Conservation (phyloP, 2,888 invertebrate species). For the Macrophya alboannulata region DNA sequence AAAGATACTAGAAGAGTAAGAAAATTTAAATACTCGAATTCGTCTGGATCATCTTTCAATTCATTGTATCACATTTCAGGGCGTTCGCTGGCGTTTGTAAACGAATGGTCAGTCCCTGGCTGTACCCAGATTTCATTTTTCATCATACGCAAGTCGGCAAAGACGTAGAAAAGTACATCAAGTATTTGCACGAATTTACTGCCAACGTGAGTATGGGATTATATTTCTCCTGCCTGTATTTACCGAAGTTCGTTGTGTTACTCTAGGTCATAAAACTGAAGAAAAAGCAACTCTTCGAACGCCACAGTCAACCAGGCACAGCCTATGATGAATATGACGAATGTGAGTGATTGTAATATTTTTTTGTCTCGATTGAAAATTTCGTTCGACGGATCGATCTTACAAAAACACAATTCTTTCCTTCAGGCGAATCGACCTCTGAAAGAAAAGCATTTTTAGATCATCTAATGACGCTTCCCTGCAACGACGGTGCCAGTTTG, state of each 20-base stretch:
- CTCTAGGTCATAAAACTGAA: slow-evolving; percentile 74
- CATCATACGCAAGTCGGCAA: slow-evolving; percentile 72
- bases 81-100: slow-evolving; percentile 39
- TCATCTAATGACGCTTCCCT: slow-evolving; percentile 80
- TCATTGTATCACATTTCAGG: slow-evolving; percentile 43
- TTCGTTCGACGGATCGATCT: background rate
- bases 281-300: slow-evolving; percentile 76
- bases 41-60: background rate
- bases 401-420: background rate
- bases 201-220: slow-evolving; percentile 75
- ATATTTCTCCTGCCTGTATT: background rate
- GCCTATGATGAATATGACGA: slow-evolving; percentile 32
- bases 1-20: background rate
- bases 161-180: slow-evolving; percentile 81
- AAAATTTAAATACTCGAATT: background rate
- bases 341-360: slow-evolving; percentile 19
- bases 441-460: slow-evolving; percentile 79
- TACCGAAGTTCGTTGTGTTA: background rate
- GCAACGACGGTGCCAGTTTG: slow-evolving; percentile 80
- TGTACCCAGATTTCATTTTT: slow-evolving; percentile 58
- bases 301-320: slow-evolving; percentile 58
- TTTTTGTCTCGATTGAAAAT: background rate
- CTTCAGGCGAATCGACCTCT: background rate
- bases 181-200: slow-evolving; percentile 84
- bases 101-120: slow-evolving; percentile 58